These are phyloP conservation scores for Ostrea edulis DNA, from an alignment of 1,140 invertebrate genomes.

Conservation along the genomic window DNA sequence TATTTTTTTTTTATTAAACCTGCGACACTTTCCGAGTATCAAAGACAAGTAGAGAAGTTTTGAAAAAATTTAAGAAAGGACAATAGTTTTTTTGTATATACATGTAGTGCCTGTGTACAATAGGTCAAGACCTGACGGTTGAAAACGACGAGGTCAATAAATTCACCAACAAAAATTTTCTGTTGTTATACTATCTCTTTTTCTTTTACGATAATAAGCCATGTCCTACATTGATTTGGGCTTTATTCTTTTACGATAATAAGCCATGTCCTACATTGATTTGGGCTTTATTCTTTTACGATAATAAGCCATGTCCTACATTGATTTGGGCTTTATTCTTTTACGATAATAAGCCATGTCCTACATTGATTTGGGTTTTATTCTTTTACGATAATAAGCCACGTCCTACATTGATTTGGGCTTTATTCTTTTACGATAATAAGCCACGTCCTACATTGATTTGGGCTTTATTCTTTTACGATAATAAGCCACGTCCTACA, in stretches of 20 bases:
- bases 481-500: slow-evolving; percentile 64
- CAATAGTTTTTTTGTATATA: too few relatives aligned
- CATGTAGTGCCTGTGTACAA: too few relatives aligned
- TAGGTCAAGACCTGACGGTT: too few relatives aligned
- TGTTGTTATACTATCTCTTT: too few relatives aligned
- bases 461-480: slow-evolving; percentile 84
- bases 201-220: too few relatives aligned
- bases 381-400: too few relatives aligned
- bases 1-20: too few relatives aligned
- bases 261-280: slow-evolving; percentile 84
- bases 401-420: slow-evolving; percentile 89
- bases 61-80: too few relatives aligned
- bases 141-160: too few relatives aligned
- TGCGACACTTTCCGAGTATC: too few relatives aligned
- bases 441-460: slow-evolving; percentile 84
- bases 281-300: slow-evolving; percentile 84
- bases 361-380: slow-evolving; percentile 94
- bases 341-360: too few relatives aligned
- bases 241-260: slow-evolving; percentile 66
- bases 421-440: slow-evolving; percentile 66
- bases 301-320: slow-evolving; percentile 64
- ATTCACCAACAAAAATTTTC: too few relatives aligned
- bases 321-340: slow-evolving; percentile 94
- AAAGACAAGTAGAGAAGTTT: neutral
- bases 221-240: slow-evolving; percentile 89